phyloP scores from a whole-genome alignment of 2,888 invertebrate species.

The Melanchra persicariae region DNA sequence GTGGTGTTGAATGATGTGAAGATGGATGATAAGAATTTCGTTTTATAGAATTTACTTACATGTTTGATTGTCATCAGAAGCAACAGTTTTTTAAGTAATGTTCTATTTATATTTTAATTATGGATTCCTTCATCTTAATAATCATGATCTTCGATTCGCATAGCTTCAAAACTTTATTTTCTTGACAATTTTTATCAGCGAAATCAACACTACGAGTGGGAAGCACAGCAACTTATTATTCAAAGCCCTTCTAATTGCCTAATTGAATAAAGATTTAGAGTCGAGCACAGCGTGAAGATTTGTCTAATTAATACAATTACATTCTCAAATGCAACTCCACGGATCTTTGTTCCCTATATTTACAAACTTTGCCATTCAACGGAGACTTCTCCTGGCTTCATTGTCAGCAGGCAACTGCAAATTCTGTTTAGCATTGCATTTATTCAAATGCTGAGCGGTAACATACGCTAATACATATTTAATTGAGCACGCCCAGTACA shows the following conservation, averaged over 20 bases:
- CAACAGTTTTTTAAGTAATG: conserved; percentile 5
- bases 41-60: conserved; percentile 25
- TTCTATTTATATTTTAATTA: neutral
- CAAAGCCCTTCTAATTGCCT: conserved; percentile 60
- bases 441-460: conserved; percentile 79
- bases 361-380: conserved; percentile 69
- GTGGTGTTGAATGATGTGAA: conserved; percentile 39
- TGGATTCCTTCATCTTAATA: neutral
- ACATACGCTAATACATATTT: conserved; percentile 87
- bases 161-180: conserved; percentile 6
- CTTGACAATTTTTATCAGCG: conserved; percentile 9
- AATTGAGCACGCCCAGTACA: conserved; percentile 83
- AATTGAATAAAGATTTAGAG: conserved; percentile 65
- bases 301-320: conserved; percentile 66
- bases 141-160: neutral
- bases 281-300: conserved; percentile 56
- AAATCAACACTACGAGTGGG: conserved; percentile 48
- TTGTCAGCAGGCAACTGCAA: conserved; percentile 68
- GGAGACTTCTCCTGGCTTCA: conserved; percentile 66
- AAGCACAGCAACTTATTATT: conserved; percentile 46
- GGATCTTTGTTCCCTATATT: conserved; percentile 66
- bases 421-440: conserved; percentile 79
- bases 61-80: conserved; percentile 39
- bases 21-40: conserved; percentile 29
- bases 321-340: conserved; percentile 63